Evolutionary conservation across 2,888 invertebrate species (phyloP).

Genomic region (Ophonus ardosiacus): DNA sequence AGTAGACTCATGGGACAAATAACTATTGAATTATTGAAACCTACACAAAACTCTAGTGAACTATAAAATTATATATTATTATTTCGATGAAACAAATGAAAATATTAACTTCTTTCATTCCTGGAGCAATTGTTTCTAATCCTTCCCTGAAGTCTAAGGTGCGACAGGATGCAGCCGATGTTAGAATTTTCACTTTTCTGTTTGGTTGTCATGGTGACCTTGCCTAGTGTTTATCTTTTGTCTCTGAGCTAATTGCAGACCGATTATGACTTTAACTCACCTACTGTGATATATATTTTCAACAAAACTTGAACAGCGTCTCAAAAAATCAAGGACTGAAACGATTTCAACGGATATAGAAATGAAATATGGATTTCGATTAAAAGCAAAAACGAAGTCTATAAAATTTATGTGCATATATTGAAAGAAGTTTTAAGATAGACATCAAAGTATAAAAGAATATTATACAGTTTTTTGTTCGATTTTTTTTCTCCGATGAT

Average conservation of each 20-base stretch:
- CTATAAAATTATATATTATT: too few relatives aligned
- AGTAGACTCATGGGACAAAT: too few relatives aligned
- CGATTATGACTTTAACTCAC: not conserved
- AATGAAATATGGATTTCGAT: not conserved
- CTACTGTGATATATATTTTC: not conserved
- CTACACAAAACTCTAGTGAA: too few relatives aligned
- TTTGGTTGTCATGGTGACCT: constrained; percentile 36
- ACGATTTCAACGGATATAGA: not conserved
- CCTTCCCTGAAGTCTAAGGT: not conserved
- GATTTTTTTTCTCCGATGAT: too few relatives aligned
- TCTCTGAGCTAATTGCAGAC: constrained; percentile 8
- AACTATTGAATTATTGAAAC: too few relatives aligned
- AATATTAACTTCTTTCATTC: not conserved
- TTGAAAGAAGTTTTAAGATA: not conserved
- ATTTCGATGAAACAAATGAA: not conserved
- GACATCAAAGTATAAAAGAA: not conserved
- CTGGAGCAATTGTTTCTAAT: not conserved
- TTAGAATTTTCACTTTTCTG: constrained; percentile 53
- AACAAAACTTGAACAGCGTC: not conserved
- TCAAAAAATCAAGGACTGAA: constrained; percentile 12
- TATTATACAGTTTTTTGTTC: not conserved
- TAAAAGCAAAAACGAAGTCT: not conserved
- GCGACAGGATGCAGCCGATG: constrained; percentile 51
- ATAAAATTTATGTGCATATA: not conserved
- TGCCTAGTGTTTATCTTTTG: constrained; percentile 18